Percentiles rank a stretch among this genome's conserved stretches.
These are phyloP conservation scores for Cyclina sinensis DNA, from an alignment of 1,140 invertebrate genomes.

Conservation along the genomic window DNA sequence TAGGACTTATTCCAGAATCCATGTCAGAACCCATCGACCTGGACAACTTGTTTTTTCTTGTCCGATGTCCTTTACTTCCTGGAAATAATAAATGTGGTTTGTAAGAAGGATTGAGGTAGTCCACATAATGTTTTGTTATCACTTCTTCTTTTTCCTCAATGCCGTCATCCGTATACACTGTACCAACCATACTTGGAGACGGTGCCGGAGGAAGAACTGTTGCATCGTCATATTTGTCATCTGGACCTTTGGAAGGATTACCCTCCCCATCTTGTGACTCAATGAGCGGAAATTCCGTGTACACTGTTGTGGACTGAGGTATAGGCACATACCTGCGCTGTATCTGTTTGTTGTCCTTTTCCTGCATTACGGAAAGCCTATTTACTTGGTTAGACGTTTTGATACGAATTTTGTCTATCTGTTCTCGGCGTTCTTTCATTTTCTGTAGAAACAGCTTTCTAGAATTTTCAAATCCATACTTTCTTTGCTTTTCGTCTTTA, in stretches of 20 bases:
- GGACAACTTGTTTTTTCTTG: background rate
- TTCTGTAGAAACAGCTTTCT: slow-evolving; percentile 58
- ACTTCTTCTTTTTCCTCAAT: background rate
- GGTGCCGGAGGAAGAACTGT: slow-evolving; percentile 30
- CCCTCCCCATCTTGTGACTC: background rate
- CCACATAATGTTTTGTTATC: background rate
- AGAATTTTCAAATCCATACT: slow-evolving; percentile 57
- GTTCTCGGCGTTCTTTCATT: slow-evolving; percentile 42
- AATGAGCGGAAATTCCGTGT: slow-evolving; percentile 37
- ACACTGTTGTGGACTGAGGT: slow-evolving; percentile 32
- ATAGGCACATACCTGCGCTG: slow-evolving; percentile 40
- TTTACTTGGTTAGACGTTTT: background rate
- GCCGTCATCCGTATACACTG: background rate
- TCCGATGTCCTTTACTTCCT: background rate
- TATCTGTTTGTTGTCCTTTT: background rate
- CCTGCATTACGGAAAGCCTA: background rate
- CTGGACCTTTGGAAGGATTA: background rate
- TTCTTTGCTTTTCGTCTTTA: slow-evolving; percentile 50
- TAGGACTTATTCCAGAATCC: background rate
- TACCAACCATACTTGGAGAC: slow-evolving; percentile 54
- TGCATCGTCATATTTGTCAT: background rate
- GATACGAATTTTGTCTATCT: slow-evolving; percentile 30
- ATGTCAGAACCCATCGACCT: background rate
- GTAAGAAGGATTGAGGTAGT: background rate
- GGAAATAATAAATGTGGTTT: background rate